Percentiles rank a stretch among this genome's conserved stretches.
phyloP scores from a whole-genome alignment of 2,113 vertebrate genomes.

The Redunca redunca region DNA sequence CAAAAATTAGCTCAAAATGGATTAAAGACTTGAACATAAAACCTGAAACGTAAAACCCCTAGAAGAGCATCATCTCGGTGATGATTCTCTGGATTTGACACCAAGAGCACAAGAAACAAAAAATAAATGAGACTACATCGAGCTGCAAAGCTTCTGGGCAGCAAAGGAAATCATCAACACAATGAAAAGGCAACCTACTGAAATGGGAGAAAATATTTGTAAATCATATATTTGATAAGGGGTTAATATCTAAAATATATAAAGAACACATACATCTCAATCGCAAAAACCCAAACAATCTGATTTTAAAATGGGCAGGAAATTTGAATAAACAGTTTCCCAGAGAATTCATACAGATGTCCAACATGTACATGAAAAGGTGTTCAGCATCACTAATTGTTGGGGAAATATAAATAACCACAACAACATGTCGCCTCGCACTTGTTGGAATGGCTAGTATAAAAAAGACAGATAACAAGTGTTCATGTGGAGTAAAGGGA shows the following conservation, averaged over 20 bases:
- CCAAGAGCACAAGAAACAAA: background rate
- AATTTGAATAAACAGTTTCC: background rate
- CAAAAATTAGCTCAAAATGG: background rate
- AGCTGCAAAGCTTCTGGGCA: background rate
- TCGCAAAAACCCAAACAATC: background rate
- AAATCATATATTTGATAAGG: background rate
- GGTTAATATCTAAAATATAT: background rate
- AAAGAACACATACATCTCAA: background rate
- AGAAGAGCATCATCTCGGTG: too few relatives aligned
- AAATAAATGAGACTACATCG: background rate
- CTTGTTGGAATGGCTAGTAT: background rate
- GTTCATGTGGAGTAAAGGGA: background rate
- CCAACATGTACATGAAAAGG: background rate
- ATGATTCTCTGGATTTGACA: background rate
- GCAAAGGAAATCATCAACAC: background rate
- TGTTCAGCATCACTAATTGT: background rate
- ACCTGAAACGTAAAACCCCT: background rate
- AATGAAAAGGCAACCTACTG: background rate
- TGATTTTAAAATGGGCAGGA: background rate
- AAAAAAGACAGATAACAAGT: background rate
- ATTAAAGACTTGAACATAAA: background rate
- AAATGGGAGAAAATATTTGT: background rate
- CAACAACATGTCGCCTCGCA: background rate
- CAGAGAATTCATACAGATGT: background rate
- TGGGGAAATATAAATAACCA: background rate